Evolutionary conservation across 2,888 invertebrate species (phyloP), one percentile per base, ranked within the genome.

Genomic region (Chloroclystis v-ata): DNA sequence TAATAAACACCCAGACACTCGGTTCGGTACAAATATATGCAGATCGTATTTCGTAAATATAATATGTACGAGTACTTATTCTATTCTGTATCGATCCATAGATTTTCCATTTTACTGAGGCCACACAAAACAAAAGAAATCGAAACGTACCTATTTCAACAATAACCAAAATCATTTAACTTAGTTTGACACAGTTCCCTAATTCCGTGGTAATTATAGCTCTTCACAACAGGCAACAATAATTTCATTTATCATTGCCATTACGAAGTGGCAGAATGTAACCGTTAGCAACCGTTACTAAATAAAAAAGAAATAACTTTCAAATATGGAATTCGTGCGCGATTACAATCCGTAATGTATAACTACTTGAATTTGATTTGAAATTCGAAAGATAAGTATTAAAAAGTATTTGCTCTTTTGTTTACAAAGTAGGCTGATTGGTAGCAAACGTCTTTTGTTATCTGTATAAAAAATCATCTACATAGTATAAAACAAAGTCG

Each of bases 281-380:
- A 61, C 70, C 65, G 73, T 71, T 75, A 74, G 40, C 41, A 51
- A 64, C 68, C 66, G 72, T 65, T 68, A 70, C 46, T 24, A 39
- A 35, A 61, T 33, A 61, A 61, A 55, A 52, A 54, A 48, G 60
- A 59, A 65, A 25, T 24, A 14, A 11, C 61, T 63, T 69, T 72
- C 69, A 67, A 71, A 71, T 65, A 67, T 63, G 67, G 67, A 67
- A 63, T 65, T 54, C 56, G 57, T 64, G 61, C 63, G 62, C 62
- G 61, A 67, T 63, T 60, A 63, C 59, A 61, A 63, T 63, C 57
- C 49, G 57, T 62, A 63, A 65, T 33, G 33, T 16, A 20, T 20
- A 9, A n/a, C 20, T 20, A 2, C 20, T 20, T 30, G 63, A 57
- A 54, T 57, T 47, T 43, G 53, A 56, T 54, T 54, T 48, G 47